Evolutionary conservation across 2,113 vertebrate species (phyloP).

Genomic region (Isichthys henryi): DNA sequence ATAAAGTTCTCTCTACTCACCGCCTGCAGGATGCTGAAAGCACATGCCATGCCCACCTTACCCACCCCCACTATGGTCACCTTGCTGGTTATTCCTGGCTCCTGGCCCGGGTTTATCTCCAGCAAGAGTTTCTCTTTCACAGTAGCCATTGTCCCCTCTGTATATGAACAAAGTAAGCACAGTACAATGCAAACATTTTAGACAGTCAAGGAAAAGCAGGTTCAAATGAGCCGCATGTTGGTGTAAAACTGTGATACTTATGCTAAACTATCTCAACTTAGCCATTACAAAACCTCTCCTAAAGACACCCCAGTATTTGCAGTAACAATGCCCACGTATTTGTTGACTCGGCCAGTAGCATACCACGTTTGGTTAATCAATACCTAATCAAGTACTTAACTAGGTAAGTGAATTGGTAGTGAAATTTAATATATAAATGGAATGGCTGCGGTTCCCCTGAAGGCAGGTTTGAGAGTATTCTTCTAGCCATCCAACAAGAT

Average conservation of each 20-base stretch:
- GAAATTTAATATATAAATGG: not conserved
- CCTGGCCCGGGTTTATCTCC: not conserved
- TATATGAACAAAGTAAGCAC: not conserved
- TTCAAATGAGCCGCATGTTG: not conserved
- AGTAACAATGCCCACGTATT: not conserved
- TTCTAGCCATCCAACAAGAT: not conserved
- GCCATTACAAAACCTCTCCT: not conserved
- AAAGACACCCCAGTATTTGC: too few species aligned
- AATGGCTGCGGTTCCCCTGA: not conserved
- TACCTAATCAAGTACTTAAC: not conserved
- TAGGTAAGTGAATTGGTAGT: not conserved
- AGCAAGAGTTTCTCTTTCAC: constrained; percentile 23
- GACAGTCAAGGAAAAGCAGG: not conserved
- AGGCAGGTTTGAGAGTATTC: not conserved
- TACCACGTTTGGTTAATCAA: not conserved
- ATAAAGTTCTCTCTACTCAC: constrained; percentile 4
- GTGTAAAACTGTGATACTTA: not conserved
- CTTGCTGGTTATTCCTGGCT: not conserved
- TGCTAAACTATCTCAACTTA: not conserved
- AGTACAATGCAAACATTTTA: not conserved
- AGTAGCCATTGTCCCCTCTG: constrained; percentile 14
- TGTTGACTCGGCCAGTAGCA: not conserved
- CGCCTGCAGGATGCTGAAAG: constrained; percentile 28
- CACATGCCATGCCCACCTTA: constrained; percentile 35
- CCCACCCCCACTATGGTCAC: constrained; percentile 31